Evolutionary conservation across 2,113 vertebrate genomes (phyloP).

Genomic region (Scomber japonicus): DNA sequence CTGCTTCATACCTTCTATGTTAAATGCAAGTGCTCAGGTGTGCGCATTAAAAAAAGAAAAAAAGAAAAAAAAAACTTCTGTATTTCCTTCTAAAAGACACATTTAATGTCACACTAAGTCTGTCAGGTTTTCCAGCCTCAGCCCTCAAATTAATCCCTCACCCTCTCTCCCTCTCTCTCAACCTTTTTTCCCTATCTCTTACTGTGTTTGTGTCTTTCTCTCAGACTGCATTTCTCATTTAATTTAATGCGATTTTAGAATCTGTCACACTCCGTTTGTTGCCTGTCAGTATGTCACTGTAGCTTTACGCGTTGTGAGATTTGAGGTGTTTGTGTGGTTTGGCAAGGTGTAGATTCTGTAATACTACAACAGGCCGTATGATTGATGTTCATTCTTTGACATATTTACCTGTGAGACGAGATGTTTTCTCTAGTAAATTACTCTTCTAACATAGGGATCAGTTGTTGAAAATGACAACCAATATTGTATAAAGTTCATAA

Average conservation of each 20-base stretch:
- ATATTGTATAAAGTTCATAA: neutral
- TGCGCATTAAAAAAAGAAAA: constrained; percentile 26
- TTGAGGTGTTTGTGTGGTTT: constrained; percentile 72
- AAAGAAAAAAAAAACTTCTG: constrained; percentile 1
- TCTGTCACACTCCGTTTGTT: constrained; percentile 83
- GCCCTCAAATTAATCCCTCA: constrained; percentile 77
- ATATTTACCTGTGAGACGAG: constrained; percentile 57
- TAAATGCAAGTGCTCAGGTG: constrained; percentile 73
- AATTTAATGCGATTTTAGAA: constrained; percentile 84
- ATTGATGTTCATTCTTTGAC: constrained; percentile 71
- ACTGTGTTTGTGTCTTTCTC: constrained; percentile 62
- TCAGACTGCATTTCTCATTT: constrained; percentile 77
- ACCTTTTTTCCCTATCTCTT: constrained; percentile 38
- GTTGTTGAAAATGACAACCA: neutral
- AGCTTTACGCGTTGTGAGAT: constrained; percentile 63
- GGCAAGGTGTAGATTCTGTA: constrained; percentile 59
- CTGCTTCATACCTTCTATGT: constrained; percentile 47
- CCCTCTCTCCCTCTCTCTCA: constrained; percentile 41
- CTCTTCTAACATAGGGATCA: neutral
- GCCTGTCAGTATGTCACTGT: constrained; percentile 78
- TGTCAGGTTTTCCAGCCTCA: constrained; percentile 78
- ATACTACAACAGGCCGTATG: constrained; percentile 52
- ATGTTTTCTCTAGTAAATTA: constrained; percentile 22
- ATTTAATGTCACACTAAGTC: constrained; percentile 83
- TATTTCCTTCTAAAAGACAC: constrained; percentile 72